Percentiles rank a stretch among this genome's conserved stretches.
Conservation (phyloP, 2,113 vertebrate species). For the Dasypus novemcinctus region DNA sequence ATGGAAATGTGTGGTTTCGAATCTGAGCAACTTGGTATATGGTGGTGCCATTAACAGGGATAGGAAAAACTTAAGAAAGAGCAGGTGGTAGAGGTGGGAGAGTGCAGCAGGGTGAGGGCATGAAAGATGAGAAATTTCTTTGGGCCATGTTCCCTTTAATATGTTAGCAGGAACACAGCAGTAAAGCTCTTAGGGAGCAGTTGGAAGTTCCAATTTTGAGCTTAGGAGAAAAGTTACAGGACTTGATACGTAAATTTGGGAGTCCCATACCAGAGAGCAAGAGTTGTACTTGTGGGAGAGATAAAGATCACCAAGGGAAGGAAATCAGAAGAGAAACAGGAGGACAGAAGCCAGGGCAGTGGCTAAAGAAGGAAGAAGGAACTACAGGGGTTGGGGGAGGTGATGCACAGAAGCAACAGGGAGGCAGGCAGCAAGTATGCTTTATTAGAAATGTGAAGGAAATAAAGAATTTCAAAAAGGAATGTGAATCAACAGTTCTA, state of each 20-base stretch:
- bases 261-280: not conserved
- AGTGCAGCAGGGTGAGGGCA: not conserved
- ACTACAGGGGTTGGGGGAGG: not conserved
- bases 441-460: not conserved
- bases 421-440: not conserved
- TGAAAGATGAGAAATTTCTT: not conserved
- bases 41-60: not conserved
- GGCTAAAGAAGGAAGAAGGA: not conserved
- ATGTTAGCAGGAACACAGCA: not conserved
- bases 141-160: not conserved
- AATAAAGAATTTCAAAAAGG: not conserved
- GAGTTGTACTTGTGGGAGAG: not conserved
- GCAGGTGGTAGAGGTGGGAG: not conserved
- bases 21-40: not conserved
- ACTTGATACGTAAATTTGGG: not conserved
- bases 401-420: not conserved
- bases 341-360: not conserved
- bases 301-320: not conserved
- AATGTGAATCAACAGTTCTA: not conserved
- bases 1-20: not conserved
- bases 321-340: not conserved
- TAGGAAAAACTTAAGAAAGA: not conserved
- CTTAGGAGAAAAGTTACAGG: not conserved
- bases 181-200: not conserved
- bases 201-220: not conserved